Evolutionary conservation across 1,140 invertebrate species (phyloP).

Genomic region (Magallana angulata): DNA sequence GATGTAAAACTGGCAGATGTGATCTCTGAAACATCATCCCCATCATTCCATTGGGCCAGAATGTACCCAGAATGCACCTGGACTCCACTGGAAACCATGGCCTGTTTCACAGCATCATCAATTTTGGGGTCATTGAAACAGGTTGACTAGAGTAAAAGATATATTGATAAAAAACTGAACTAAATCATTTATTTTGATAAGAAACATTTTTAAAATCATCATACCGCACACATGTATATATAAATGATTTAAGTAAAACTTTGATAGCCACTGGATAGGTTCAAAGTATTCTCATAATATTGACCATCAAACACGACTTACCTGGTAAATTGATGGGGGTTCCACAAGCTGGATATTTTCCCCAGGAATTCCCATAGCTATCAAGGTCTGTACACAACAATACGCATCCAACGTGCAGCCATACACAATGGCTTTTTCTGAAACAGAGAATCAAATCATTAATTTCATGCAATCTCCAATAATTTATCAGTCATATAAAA

Average conservation of each 20-base stretch:
- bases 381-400: slow-evolving; percentile 72
- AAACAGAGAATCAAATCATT: background rate
- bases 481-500: too few species aligned
- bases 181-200: background rate
- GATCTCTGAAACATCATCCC: slow-evolving; percentile 61
- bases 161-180: background rate
- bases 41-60: slow-evolving; percentile 76
- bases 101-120: slow-evolving; percentile 88
- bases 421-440: slow-evolving; percentile 74
- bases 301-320: slow-evolving; percentile 19
- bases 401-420: slow-evolving; percentile 73
- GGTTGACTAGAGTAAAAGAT: slow-evolving; percentile 61
- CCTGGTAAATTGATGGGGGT: slow-evolving; percentile 68
- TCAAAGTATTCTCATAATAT: too few species aligned
- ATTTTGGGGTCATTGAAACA: slow-evolving; percentile 77
- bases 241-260: too few species aligned
- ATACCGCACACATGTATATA: too few species aligned
- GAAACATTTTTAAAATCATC: too few species aligned
- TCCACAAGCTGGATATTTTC: slow-evolving; percentile 70
- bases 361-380: slow-evolving; percentile 69
- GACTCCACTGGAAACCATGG: slow-evolving; percentile 86
- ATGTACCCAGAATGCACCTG: slow-evolving; percentile 68
- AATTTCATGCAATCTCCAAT: too few species aligned
- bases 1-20: slow-evolving; percentile 69
- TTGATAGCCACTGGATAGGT: too few species aligned